Conservation (phyloP, 2,888 invertebrate genomes). For the Drosophila melanosoma region DNA sequence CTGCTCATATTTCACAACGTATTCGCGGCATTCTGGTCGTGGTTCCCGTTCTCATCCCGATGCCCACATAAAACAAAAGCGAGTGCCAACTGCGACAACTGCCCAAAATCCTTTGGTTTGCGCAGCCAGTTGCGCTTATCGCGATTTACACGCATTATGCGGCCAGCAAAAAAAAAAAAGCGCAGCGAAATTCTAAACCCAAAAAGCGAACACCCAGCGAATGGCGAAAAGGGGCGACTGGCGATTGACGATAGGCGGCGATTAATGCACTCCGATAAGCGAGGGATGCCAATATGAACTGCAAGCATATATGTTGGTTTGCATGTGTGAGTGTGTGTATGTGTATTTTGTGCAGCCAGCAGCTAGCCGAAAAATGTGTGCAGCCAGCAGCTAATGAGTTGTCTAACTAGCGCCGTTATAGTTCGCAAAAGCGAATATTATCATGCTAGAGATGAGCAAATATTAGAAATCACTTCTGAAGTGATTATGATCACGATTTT, state of each 20-base stretch:
- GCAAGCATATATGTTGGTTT: constrained; percentile 4
- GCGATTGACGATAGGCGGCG: constrained; percentile 49
- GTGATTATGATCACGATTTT: background rate
- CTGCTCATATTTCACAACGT: constrained; percentile 71
- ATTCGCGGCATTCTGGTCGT: constrained; percentile 21
- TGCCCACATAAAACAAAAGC: constrained; percentile 73
- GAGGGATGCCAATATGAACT: constrained; percentile 20
- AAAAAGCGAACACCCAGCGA: constrained; percentile 31
- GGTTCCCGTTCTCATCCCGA: constrained; percentile 33
- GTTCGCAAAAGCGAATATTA: background rate
- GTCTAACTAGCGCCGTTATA: constrained; percentile 26
- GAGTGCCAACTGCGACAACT: constrained; percentile 49
- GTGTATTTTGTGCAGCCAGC: background rate
- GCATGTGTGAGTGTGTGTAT: background rate
- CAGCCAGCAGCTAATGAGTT: constrained; percentile 45
- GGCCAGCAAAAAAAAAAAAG: constrained; percentile 61
- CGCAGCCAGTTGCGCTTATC: constrained; percentile 70
- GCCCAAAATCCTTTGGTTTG: constrained; percentile 52
- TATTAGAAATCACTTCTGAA: background rate
- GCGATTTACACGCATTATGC: constrained; percentile 79
- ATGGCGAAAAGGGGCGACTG: constrained; percentile 28
- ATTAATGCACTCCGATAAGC: constrained; percentile 76
- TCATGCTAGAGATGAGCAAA: constrained; percentile 34
- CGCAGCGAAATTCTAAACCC: constrained; percentile 80
- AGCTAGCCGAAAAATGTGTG: background rate